Percentiles rank a stretch among this genome's conserved stretches.
These are phyloP conservation scores for Mesocentrotus franciscanus DNA, from an alignment of 53 echinoderm and acorn worm genomes.

Conservation along the genomic window DNA sequence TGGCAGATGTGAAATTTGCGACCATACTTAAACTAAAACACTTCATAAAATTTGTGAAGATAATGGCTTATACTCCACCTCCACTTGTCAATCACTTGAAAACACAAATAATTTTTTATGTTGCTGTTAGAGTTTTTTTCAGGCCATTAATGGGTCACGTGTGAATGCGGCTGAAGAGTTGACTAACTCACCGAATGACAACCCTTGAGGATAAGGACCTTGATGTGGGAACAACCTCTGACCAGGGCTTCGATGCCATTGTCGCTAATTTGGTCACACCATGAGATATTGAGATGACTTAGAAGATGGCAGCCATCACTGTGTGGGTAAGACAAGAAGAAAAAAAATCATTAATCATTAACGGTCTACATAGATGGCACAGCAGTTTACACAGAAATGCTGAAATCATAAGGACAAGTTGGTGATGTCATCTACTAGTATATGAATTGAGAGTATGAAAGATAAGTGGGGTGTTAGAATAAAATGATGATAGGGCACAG, in stretches of 20 bases:
- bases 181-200: slow-evolving; percentile 81
- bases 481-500: too few relatives aligned
- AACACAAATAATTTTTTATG: background rate
- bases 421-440: too few relatives aligned
- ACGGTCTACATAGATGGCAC: background rate
- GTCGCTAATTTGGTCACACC: slow-evolving; percentile 93
- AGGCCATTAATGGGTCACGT: background rate
- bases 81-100: too few relatives aligned
- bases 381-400: background rate
- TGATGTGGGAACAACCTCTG: slow-evolving; percentile 85
- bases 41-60: too few relatives aligned
- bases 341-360: slow-evolving; percentile 2
- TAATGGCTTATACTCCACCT: too few relatives aligned
- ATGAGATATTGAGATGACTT: slow-evolving; percentile 88
- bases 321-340: background rate
- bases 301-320: slow-evolving; percentile 93
- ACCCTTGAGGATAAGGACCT: slow-evolving; percentile 95
- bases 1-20: too few relatives aligned
- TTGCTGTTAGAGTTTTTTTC: background rate
- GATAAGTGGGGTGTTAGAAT: too few relatives aligned
- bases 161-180: background rate
- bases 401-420: too few relatives aligned
- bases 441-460: too few relatives aligned
- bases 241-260: slow-evolving; percentile 95
- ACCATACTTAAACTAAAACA: too few relatives aligned